These are phyloP conservation scores for Ophioninae sp. DNA, from an alignment of 2,888 invertebrate species.

Conservation along the genomic window DNA sequence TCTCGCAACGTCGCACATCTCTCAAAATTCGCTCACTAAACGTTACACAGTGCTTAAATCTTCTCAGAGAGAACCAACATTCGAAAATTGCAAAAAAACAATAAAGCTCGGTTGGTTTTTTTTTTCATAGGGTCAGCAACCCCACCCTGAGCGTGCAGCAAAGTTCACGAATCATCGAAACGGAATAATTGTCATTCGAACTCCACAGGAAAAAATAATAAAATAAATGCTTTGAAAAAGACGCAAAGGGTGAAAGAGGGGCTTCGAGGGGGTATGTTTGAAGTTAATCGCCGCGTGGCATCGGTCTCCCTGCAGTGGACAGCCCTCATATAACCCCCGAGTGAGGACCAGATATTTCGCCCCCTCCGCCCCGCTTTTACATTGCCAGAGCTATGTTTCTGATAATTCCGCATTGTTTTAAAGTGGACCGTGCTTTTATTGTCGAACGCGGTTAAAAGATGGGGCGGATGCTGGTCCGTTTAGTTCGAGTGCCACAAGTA, in stretches of 20 bases:
- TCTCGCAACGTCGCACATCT: conserved; percentile 38
- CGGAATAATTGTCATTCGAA: not conserved
- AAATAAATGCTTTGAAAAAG: conserved; percentile 22
- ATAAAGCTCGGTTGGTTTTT: not conserved
- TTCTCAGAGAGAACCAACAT: not conserved
- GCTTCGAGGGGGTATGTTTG: conserved; percentile 67
- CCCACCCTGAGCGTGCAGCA: not conserved
- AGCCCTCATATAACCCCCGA: conserved; percentile 77
- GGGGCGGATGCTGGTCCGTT: no score
- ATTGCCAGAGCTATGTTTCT: conserved; percentile 79
- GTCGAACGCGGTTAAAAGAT: conserved; percentile 68
- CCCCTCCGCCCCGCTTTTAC: conserved; percentile 51
- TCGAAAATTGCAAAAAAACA: not conserved
- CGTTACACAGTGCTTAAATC: not conserved
- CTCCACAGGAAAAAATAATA: not conserved
- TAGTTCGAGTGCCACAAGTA: no score
- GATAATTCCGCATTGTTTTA: conserved; percentile 78
- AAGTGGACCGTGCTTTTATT: conserved; percentile 77
- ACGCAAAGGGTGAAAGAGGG: not conserved
- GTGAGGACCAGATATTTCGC: conserved; percentile 31
- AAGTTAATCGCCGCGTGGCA: conserved; percentile 79
- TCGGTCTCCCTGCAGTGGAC: conserved; percentile 79
- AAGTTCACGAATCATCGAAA: not conserved
- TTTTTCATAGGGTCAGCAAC: not conserved
- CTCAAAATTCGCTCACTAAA: conserved; percentile 36